A percentile compares a stretch with the other conserved stretches of the same genome.
These are phyloP conservation scores for Sinocyclocheilus grahami DNA, from an alignment of 2,113 vertebrate genomes.

Conservation along the genomic window DNA sequence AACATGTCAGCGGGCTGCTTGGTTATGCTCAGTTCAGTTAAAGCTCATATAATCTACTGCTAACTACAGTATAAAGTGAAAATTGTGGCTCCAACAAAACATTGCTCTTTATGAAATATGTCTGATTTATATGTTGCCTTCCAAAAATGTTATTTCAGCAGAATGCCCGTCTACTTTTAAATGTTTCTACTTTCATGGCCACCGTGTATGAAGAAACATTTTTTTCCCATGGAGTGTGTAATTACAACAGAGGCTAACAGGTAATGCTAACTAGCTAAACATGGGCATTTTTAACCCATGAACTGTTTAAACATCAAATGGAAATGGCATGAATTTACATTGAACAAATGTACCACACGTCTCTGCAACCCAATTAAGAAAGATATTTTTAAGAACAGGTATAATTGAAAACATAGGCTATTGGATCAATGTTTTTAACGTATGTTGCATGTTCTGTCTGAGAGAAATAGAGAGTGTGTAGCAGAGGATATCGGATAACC, in stretches of 20 bases:
- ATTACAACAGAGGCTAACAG: neutral
- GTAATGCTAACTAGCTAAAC: neutral
- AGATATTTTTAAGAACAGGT: neutral
- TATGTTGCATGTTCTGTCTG: neutral
- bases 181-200: no score
- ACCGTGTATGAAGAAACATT: neutral
- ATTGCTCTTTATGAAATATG: neutral
- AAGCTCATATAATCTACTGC: neutral
- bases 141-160: neutral
- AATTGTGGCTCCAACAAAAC: neutral
- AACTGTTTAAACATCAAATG: neutral
- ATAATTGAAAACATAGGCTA: neutral
- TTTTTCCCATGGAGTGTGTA: neutral
- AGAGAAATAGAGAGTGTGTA: neutral
- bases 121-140: neutral
- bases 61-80: no score
- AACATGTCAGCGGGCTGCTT: neutral
- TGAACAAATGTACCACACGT: no score
- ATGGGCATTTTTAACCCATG: neutral
- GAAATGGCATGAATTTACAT: neutral
- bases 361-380: conserved; percentile 10
- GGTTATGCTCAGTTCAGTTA: no score
- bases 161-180: neutral
- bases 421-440: neutral
- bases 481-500: neutral